Conservation (phyloP, 2,113 vertebrate genomes). For the Argyrosomus japonicus region DNA sequence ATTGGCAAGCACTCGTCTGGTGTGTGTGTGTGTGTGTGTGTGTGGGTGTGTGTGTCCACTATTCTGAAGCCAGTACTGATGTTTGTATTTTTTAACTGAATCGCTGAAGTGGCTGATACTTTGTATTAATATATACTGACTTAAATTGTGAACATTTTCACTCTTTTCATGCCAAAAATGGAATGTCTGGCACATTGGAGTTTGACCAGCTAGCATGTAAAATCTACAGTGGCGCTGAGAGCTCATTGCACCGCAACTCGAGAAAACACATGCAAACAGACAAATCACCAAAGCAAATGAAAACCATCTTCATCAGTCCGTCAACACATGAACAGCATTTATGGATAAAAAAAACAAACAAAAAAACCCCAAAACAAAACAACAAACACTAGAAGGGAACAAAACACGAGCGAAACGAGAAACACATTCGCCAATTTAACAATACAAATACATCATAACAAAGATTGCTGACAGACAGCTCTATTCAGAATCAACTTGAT, state of each 20-base stretch:
- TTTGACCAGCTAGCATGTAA: not conserved
- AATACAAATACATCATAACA: not conserved
- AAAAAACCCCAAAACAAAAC: too few relatives aligned
- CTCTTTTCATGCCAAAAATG: not conserved
- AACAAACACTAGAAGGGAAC: too few relatives aligned
- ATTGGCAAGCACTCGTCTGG: conserved; percentile 1
- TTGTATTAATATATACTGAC: not conserved
- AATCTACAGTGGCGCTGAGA: not conserved
- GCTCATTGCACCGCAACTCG: too few relatives aligned
- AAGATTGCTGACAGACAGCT: not conserved
- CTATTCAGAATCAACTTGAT: too few relatives aligned
- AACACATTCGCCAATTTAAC: not conserved
- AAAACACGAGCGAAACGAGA: not conserved
- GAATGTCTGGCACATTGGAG: not conserved
- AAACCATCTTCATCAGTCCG: not conserved
- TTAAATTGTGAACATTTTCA: not conserved
- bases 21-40: not conserved
- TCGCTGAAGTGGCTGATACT: not conserved
- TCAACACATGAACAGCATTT: not conserved
- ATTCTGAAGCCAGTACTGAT: not conserved
- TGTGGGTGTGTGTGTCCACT: not conserved
- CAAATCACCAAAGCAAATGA: not conserved
- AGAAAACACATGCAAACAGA: not conserved
- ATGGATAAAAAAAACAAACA: too few relatives aligned
- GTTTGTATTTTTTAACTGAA: conserved; percentile 9